Percentiles rank a stretch among this genome's conserved stretches.
Evolutionary conservation across 1,140 invertebrate species (phyloP).

Genomic region (Eupeodes corollae): DNA sequence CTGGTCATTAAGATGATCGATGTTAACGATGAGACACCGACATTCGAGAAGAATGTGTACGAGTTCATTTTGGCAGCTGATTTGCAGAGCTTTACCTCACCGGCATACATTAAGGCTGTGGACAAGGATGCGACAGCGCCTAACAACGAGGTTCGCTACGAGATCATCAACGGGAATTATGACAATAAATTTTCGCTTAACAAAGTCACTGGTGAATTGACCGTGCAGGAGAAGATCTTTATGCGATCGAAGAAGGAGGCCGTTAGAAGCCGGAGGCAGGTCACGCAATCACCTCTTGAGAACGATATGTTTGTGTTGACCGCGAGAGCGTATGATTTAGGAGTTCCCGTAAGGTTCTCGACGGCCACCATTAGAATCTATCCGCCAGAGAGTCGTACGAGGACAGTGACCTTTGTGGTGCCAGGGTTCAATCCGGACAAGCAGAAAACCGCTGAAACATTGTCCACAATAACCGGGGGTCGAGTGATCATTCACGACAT

Average conservation of each 20-base stretch:
- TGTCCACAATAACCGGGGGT: conserved; percentile 64
- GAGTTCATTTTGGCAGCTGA: conserved; percentile 69
- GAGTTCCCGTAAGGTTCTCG: conserved; percentile 58
- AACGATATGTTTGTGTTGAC: conserved; percentile 50
- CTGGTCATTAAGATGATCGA: conserved; percentile 67
- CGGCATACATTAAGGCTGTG: conserved; percentile 62
- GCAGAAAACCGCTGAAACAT: conserved; percentile 54
- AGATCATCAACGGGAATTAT: conserved; percentile 67
- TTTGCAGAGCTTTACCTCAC: conserved; percentile 56
- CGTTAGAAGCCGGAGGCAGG: conserved; percentile 34
- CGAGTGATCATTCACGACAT: conserved; percentile 61
- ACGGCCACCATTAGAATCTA: conserved; percentile 54
- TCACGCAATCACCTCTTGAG: conserved; percentile 20
- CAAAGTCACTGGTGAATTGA: conserved; percentile 58
- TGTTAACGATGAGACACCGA: conserved; percentile 77
- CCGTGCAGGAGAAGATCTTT: conserved; percentile 23
- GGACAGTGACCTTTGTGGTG: conserved; percentile 67
- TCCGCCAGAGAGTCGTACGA: conserved; percentile 52
- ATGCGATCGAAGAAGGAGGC: conserved; percentile 33
- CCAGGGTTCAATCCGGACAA: conserved; percentile 60
- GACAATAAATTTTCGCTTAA: conserved; percentile 70
- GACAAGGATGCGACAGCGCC: conserved; percentile 74
- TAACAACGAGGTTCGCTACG: conserved; percentile 76
- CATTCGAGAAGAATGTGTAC: conserved; percentile 67
- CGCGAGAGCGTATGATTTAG: conserved; percentile 67